Base-by-base conservation (phyloP, 1,140 invertebrate species). In the Micrasema minimum region DNA sequence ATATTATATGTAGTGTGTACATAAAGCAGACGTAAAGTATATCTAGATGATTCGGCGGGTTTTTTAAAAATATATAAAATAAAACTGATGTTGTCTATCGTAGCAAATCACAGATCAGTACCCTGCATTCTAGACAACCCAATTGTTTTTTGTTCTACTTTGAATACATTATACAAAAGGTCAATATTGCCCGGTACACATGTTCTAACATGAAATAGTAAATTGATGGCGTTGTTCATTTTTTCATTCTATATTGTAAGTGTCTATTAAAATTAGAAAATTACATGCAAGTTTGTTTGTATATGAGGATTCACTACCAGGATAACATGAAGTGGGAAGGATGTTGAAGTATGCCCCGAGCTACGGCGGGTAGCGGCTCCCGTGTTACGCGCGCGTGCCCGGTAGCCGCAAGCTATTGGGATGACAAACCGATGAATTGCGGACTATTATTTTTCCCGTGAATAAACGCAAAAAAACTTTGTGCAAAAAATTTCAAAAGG, bases 371-470 rank as follows among this genome's bases (percentile, higher is more conserved):
- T 66, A 48, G 37, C 23, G 53, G 61, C 64, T 57, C 26, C 66
- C 53, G 66, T 18, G 38, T 31, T 69, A 69, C 66, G 66, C 66
- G 51, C 66, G 66, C 66, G 66, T 69, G 66, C 53, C 10, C 66
- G 50, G 65, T 55, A 57, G 65, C 65, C 50, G 41, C 14, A 16
- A 48, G 26, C 51, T 55, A 48, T 48, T 48, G 46, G 18, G 31
- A 55, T 55, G 14, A 9, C 14, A 31, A 31, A 31, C 26, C 26
- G 26, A 31, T 7, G 26, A 31, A 31, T 31, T 2, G 26, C 26
- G 26, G 26, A 31, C 26, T 31, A 31, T 31, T 31, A 31, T 31
- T 31, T 31, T 31, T 31, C 26, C 26, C 2, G n/a, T n/a, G n/a
- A n/a, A n/a, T n/a, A n/a, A n/a, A n/a, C n/a, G n/a, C n/a, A n/a